Evolutionary conservation across 1,140 invertebrate species (phyloP).

Genomic region (Rhyacophila brunnea): DNA sequence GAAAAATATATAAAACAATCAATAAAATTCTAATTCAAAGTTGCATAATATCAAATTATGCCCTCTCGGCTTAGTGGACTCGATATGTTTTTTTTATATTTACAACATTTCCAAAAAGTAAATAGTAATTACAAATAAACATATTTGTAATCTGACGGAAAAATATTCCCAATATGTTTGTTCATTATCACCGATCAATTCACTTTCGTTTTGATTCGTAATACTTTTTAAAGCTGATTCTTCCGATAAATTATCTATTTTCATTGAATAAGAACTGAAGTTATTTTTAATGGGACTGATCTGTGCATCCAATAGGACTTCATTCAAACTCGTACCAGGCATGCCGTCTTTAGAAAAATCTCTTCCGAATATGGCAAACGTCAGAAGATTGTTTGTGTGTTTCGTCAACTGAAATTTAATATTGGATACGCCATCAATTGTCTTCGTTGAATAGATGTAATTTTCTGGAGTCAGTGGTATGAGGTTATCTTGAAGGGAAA

Average conservation of each 20-base stretch:
- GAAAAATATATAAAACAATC: no score
- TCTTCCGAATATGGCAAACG: conserved; percentile 42
- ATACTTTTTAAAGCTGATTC: no score
- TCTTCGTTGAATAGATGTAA: conserved; percentile 29
- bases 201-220: conserved; percentile 38
- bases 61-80: neutral
- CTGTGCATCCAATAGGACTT: no score
- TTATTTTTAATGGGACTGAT: no score
- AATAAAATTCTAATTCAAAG: no score
- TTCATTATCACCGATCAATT: conserved; percentile 38
- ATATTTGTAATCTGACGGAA: conserved; percentile 44
- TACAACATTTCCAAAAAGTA: conserved; percentile 50
- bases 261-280: no score
- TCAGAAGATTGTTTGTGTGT: conserved; percentile 38
- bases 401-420: conserved; percentile 32
- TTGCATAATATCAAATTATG: conserved; percentile 5
- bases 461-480: conserved; percentile 32
- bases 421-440: conserved; percentile 28
- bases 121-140: conserved; percentile 45
- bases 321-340: neutral
- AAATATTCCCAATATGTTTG: conserved; percentile 44
- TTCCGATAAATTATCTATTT: no score
- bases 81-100: neutral
- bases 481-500: conserved; percentile 35
- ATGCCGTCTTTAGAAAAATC: conserved; percentile 39